phyloP scores from a whole-genome alignment of 2,113 vertebrate species.

The Rousettus leschenaultii region DNA sequence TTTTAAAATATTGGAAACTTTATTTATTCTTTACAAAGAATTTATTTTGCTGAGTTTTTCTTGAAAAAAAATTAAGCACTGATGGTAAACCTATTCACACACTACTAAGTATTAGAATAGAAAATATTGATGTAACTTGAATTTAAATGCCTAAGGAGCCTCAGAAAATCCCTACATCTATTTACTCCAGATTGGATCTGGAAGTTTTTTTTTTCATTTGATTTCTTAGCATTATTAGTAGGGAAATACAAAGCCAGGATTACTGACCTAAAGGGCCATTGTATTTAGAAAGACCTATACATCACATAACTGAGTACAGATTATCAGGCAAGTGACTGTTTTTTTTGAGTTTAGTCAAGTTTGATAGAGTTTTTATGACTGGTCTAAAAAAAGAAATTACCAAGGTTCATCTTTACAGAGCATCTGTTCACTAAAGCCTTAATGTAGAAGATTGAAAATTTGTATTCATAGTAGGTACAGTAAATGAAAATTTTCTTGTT shows the following conservation, averaged over 20 bases:
- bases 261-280: slow-evolving; percentile 30
- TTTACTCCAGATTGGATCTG: slow-evolving; percentile 52
- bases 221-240: slow-evolving; percentile 57
- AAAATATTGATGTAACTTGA: slow-evolving; percentile 29
- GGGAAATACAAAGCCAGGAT: slow-evolving; percentile 54
- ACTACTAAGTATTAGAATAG: neutral
- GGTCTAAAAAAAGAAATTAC: slow-evolving; percentile 59
- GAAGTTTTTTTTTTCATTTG: slow-evolving; percentile 39
- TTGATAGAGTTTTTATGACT: slow-evolving; percentile 48
- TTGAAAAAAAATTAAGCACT: neutral
- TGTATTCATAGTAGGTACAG: neutral
- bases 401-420: slow-evolving; percentile 56
- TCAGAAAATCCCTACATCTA: slow-evolving; percentile 37
- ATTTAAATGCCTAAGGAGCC: slow-evolving; percentile 58
- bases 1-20: slow-evolving; percentile 8
- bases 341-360: slow-evolving; percentile 59
- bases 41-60: slow-evolving; percentile 4
- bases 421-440: slow-evolving; percentile 25
- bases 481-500: slow-evolving; percentile 47
- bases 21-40: neutral
- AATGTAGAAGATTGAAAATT: slow-evolving; percentile 53
- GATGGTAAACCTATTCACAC: slow-evolving; percentile 34
- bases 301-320: slow-evolving; percentile 28
- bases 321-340: slow-evolving; percentile 31
- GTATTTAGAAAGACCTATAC: slow-evolving; percentile 10